Percentiles rank a stretch among this genome's conserved stretches.
phyloP scores from a whole-genome alignment of 1,140 invertebrate genomes.

The Contarinia nasturtii region DNA sequence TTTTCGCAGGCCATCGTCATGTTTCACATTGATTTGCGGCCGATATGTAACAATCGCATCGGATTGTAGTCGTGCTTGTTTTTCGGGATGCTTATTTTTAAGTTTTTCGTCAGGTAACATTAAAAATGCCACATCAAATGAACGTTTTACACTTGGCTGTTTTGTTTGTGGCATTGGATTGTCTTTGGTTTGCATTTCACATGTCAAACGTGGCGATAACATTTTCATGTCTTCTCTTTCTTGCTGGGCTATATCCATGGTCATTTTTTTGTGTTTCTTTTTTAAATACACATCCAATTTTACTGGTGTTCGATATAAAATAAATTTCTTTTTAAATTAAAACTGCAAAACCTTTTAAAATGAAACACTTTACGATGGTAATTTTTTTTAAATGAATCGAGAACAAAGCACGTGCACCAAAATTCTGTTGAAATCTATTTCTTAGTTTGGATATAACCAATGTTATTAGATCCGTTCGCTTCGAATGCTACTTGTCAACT shows the following conservation, averaged over 20 bases:
- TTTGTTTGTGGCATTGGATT: neutral
- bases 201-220: conserved; percentile 3
- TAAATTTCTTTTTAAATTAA: too few species aligned
- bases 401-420: too few species aligned
- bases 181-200: neutral
- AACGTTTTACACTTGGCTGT: conserved; percentile 37
- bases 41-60: neutral
- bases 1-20: conserved; percentile 18
- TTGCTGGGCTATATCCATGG: conserved; percentile 20
- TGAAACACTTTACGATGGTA: too few species aligned
- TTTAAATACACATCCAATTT: too few species aligned
- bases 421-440: too few species aligned
- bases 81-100: conserved; percentile 41
- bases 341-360: too few species aligned
- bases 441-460: too few species aligned
- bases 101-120: conserved; percentile 69
- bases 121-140: conserved; percentile 73
- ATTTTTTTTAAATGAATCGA: too few species aligned
- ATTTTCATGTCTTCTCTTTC: conserved; percentile 8
- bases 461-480: too few species aligned
- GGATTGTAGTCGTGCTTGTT: conserved; percentile 24
- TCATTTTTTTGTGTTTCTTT: conserved; percentile 8
- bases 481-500: too few species aligned
- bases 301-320: too few species aligned
- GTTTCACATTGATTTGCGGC: neutral